Base-by-base conservation (phyloP, 2,113 vertebrate genomes). In the Bambusicola thoracicus region DNA sequence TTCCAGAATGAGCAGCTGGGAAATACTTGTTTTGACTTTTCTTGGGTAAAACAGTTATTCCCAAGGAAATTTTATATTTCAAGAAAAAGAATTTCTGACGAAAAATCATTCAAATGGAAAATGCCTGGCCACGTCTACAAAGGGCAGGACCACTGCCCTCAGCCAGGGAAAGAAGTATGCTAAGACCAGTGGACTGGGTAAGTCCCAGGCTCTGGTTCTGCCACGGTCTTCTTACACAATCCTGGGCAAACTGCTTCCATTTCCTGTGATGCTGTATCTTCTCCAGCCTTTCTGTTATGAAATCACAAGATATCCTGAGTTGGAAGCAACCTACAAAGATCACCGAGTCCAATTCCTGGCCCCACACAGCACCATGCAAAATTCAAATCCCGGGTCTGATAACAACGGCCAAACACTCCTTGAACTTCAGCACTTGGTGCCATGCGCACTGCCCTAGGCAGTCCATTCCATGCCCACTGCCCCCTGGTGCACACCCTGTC, bases 101-200 rank as follows among this genome's bases (percentile, higher is more conserved):
- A 77, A 85, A 90, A 85, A 55, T 13, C 19, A 51, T 70, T 83
- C 29, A 24, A 44, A 22, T 29, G 59, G 62, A 90, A 89, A 95
- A 85, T 0, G 0, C 11, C 41, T 59, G 68, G 59, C 72, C 29
- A 56, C 0, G 0, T 68, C 55, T 62, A 58, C 14, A 48, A 76
- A 63, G 41, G 16, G 4, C 9, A 43, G 32, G 25, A 25, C 40
- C 56, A 65, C 17, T 48, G 38, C 61, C 13, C 38, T 93, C 38
- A 85, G 74, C 22, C 21, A 91, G 74, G 44, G 8, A 43, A 72
- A 82, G 79, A 51, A 8, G 29, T 73, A 43, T 15, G 51, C 67
- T 38, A 69, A 51, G 49, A 72, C 41, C 59, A 74, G 63, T 4
- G 43, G 49, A 13, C 55, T 30, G 10, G 22, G 16, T 38, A 51